Evolutionary conservation across 2,797 vertebrate species (phyloP).

Genomic region (Tenualosa thibaudeaui): DNA sequence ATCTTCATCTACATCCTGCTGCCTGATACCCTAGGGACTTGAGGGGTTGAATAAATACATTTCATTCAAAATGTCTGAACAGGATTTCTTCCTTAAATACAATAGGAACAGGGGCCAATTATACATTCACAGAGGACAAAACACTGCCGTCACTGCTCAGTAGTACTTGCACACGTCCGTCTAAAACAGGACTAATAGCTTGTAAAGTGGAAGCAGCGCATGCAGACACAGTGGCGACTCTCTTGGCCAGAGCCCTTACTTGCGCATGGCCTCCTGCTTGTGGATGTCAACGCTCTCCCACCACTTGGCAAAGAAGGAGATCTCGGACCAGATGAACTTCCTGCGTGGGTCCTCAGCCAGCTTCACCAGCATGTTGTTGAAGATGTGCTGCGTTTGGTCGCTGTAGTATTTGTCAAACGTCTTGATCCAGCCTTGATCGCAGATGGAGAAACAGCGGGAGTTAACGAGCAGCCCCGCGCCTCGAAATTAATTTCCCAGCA

Average conservation of each 20-base stretch:
- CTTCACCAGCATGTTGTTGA: conserved; percentile 96
- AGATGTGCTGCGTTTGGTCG: conserved; percentile 96
- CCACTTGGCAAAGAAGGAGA: conserved; percentile 96
- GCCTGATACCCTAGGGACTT: not conserved
- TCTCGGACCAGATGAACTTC: conserved; percentile 97
- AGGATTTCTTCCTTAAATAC: not conserved
- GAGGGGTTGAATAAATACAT: not conserved
- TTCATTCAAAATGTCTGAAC: not conserved
- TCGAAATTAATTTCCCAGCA: conserved; percentile 16
- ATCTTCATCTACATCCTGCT: not conserved
- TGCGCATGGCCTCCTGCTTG: conserved; percentile 87
- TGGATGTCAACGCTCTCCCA: conserved; percentile 89
- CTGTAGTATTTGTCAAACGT: conserved; percentile 98
- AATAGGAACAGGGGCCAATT: not conserved
- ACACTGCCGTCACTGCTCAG: not conserved
- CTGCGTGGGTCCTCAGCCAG: conserved; percentile 90
- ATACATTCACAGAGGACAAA: not conserved
- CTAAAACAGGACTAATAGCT: not conserved
- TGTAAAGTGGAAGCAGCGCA: not conserved
- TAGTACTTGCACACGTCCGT: not conserved
- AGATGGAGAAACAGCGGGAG: conserved; percentile 36
- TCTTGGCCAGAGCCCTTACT: conserved; percentile 69
- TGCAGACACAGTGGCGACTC: not conserved
- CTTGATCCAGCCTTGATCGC: conserved; percentile 90
- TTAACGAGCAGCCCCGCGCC: not conserved